phyloP scores from a whole-genome alignment of 2,797 vertebrate species.

The Stomatorhinus walkeri region DNA sequence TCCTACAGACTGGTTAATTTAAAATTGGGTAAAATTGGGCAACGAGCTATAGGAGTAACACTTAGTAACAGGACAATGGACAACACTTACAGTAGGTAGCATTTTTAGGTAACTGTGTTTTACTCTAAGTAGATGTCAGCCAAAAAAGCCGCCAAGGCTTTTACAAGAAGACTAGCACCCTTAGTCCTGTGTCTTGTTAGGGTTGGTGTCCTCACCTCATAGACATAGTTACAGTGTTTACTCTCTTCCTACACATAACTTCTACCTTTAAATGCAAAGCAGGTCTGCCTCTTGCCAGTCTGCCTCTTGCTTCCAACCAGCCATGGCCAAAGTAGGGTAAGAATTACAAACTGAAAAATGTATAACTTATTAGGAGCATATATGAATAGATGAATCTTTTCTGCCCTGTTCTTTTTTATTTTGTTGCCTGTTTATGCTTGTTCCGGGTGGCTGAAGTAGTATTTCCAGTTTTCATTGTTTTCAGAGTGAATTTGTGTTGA shows the following conservation, averaged over 20 bases:
- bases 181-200: not conserved
- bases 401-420: not conserved
- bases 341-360: not conserved
- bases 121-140: not conserved
- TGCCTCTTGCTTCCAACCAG: not conserved
- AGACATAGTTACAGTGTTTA: not conserved
- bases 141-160: not conserved
- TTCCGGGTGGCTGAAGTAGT: not conserved
- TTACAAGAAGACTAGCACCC: not conserved
- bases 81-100: not conserved
- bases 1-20: not conserved
- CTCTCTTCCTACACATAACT: not conserved
- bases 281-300: not conserved
- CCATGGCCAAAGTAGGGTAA: not conserved
- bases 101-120: not conserved
- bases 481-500: constrained; percentile 1
- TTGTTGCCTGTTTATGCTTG: not conserved
- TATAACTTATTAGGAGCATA: not conserved
- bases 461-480: not conserved
- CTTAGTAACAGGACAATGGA: not conserved
- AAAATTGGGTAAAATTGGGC: not conserved
- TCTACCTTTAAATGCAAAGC: not conserved
- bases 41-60: not conserved
- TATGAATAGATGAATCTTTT: not conserved
- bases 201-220: not conserved